Conservation (phyloP, 1,140 invertebrate species). For the Zophobas atratus region DNA sequence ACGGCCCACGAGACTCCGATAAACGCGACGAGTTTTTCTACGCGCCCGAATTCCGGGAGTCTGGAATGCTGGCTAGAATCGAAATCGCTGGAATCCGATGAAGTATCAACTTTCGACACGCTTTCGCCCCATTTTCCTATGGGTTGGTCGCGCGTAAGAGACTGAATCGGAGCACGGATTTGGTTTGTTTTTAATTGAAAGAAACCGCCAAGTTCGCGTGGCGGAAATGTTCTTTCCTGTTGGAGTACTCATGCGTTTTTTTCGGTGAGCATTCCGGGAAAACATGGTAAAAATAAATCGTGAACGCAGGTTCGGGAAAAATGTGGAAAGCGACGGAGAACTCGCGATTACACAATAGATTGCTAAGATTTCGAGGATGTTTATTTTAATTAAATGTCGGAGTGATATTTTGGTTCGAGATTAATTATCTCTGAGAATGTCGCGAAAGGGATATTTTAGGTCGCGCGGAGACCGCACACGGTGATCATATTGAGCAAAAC, state of each 20-base stretch:
- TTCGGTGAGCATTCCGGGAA: neutral
- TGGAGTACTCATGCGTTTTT: neutral
- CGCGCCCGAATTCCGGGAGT: neutral
- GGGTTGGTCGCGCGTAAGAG: neutral
- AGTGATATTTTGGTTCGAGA: too few relatives aligned
- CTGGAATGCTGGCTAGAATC: neutral
- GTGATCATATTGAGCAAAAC: too few relatives aligned
- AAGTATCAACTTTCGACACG: neutral
- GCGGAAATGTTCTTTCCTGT: slow-evolving; percentile 29
- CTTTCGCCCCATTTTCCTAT: neutral
- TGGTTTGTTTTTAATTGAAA: slow-evolving; percentile 5
- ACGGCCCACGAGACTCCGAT: slow-evolving; percentile 32
- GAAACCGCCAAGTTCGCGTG: slow-evolving; percentile 5
- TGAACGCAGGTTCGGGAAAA: slow-evolving; percentile 1
- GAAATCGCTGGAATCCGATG: neutral
- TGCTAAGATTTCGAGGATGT: neutral
- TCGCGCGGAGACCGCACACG: too few relatives aligned
- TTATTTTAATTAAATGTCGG: neutral
- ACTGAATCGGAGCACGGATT: slow-evolving; percentile 25
- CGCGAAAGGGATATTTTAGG: too few relatives aligned
- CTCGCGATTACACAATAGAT: neutral
- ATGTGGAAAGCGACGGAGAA: neutral
- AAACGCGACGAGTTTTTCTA: slow-evolving; percentile 14
- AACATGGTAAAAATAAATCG: slow-evolving; percentile 5
- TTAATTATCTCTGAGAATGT: too few relatives aligned